Evolutionary conservation across 2,888 invertebrate genomes (phyloP), one percentile per base, ranked within the genome.

Genomic region (Spisula subtruncata): DNA sequence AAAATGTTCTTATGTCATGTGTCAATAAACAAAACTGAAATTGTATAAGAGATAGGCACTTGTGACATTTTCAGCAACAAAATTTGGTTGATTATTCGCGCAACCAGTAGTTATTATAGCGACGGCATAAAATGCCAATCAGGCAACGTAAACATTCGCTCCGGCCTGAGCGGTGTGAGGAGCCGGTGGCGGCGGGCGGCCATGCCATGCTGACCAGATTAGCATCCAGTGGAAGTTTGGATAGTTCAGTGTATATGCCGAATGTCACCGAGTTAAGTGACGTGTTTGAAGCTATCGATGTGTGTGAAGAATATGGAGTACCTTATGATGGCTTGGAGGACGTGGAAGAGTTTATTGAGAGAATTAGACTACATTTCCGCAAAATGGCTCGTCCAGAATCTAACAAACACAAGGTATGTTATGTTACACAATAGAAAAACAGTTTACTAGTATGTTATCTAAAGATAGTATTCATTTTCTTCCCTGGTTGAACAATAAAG

Each of bases 271-370:
- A 85, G 66, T 79, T 89, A n/a, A 85, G 87, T 18, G 93, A 93
- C 83, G 71, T 93, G 0, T 29, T 90, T 48, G 92, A 92, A 14
- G 93, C 92, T 29, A 82, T 93, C 10, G 89, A 90, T 12, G 16
- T 91, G 4, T 91, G 92, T 85, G 92, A 92, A 0, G 83, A 87
- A 46, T 51, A 88, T 48, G 86, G 87, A 51, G 81, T 92, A 12
- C 91, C 91, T 0, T 89, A 87, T 71, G 92, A 92, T 6, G 92
- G 90, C 0, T 80, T 92, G 32, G 87, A 89, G 18, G 86, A 91
- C 51, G 32, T 92, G 8, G 91, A 92, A 0, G 92, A 92, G 46
- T 90, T 89, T 56, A 83, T 86, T 0, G 91, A 91, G 56, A 66
- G 92, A 29, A 85, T 92, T 0, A 85, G 80, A 35, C 56, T 92